phyloP scores from a whole-genome alignment of 2,888 invertebrate genomes.

The Apodemia hepburni region DNA sequence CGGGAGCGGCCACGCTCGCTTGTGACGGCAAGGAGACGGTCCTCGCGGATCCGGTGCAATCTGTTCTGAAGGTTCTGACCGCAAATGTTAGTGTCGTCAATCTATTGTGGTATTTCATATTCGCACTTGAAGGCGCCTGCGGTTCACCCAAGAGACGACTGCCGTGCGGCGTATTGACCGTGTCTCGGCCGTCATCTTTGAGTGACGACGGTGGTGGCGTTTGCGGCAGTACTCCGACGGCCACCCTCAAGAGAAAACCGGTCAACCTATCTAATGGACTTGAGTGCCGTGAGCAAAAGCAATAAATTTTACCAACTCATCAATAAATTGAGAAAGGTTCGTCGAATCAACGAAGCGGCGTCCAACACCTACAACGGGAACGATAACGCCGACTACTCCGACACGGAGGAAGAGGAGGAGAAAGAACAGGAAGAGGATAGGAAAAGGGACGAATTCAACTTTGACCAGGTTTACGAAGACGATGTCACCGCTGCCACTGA shows the following conservation, averaged over 20 bases:
- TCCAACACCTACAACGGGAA: background rate
- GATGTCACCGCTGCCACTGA: too few species aligned
- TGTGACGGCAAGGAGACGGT: constrained; percentile 6
- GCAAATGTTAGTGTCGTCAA: constrained; percentile 16
- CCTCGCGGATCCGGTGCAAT: constrained; percentile 2
- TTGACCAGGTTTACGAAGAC: too few species aligned
- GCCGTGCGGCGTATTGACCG: constrained; percentile 1
- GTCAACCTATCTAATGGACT: constrained; percentile 5
- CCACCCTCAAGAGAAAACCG: constrained; percentile 10
- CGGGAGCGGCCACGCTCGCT: constrained; percentile 12
- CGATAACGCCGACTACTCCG: background rate
- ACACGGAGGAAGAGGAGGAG: too few species aligned
- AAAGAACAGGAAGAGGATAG: too few species aligned
- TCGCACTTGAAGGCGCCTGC: constrained; percentile 15
- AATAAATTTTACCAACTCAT: constrained; percentile 12
- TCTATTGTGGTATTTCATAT: constrained; percentile 17
- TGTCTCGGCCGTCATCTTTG: too few species aligned
- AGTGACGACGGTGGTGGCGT: background rate
- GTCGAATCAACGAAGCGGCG: constrained; percentile 13
- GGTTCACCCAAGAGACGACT: constrained; percentile 13
- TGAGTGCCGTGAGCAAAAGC: constrained; percentile 13
- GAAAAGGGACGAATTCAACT: too few species aligned
- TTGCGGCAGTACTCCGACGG: constrained; percentile 6
- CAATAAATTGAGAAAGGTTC: constrained; percentile 14
- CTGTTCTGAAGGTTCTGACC: too few species aligned